These are phyloP conservation scores for Pollenia labialis DNA, from an alignment of 2,888 invertebrate species.

Conservation along the genomic window DNA sequence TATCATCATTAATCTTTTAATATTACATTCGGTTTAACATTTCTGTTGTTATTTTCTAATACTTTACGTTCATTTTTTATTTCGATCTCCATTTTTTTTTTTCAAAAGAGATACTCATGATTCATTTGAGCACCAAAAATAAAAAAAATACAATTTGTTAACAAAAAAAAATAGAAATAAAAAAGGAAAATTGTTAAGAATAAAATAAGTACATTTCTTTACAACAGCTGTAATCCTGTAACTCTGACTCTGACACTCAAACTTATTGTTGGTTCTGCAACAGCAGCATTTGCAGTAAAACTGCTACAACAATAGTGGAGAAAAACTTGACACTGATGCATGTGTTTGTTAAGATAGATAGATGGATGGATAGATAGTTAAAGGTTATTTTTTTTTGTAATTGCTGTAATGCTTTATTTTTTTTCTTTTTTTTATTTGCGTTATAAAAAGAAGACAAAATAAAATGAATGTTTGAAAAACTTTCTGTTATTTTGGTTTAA, in stretches of 20 bases:
- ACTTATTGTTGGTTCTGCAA: conserved; percentile 34
- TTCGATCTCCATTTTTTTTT: background rate
- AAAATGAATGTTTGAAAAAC: background rate
- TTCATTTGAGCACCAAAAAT: conserved; percentile 21
- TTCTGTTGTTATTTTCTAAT: conserved; percentile 26
- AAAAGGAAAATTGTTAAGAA: background rate
- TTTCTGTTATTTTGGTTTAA: conserved; percentile 11
- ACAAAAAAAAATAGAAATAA: background rate
- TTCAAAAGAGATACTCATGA: conserved; percentile 10
- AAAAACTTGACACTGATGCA: conserved; percentile 61
- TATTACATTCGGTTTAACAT: conserved; percentile 38
- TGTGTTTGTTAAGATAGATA: conserved; percentile 45
- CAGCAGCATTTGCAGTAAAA: background rate
- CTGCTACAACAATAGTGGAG: background rate
- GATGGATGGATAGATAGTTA: conserved; percentile 22
- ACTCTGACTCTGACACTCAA: conserved; percentile 42
- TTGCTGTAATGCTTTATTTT: background rate
- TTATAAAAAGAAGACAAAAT: background rate
- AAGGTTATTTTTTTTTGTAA: conserved; percentile 7
- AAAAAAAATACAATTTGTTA: conserved; percentile 11
- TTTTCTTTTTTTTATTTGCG: too few species aligned
- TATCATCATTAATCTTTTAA: conserved; percentile 61
- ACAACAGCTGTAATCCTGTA: conserved; percentile 31
- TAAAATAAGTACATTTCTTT: conserved; percentile 11
- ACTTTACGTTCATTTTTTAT: background rate